A percentile compares a stretch with the other conserved stretches of the same genome.
phyloP scores from a whole-genome alignment of 2,888 invertebrate genomes.

The Drosophila imparisetae region DNA sequence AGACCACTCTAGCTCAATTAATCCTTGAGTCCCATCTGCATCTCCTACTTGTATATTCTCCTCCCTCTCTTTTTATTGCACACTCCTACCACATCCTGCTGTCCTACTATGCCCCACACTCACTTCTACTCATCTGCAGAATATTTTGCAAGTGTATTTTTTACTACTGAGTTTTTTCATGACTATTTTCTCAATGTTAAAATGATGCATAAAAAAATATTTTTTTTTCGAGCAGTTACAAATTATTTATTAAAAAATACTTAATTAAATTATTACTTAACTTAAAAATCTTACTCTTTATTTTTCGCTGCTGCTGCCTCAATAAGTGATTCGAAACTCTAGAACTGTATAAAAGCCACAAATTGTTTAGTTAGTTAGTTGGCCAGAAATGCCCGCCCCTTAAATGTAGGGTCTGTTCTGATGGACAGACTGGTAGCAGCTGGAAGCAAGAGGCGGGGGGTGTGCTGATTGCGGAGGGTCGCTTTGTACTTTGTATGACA shows the following conservation, averaged over 20 bases:
- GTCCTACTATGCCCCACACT: not conserved
- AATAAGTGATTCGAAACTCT: not conserved
- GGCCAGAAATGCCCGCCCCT: not conserved
- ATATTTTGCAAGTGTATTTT: not conserved
- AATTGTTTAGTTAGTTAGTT: not conserved
- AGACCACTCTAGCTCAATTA: not conserved
- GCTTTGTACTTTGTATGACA: constrained; percentile 42
- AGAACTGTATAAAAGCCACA: not conserved
- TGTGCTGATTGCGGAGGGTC: constrained; percentile 14
- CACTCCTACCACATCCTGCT: not conserved
- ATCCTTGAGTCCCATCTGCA: not conserved
- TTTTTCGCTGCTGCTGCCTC: not conserved
- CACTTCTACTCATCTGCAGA: not conserved
- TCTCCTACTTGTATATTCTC: not conserved
- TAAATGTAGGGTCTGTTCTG: constrained; percentile 9
- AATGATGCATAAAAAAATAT: not conserved
- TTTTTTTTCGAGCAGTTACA: not conserved
- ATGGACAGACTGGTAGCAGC: constrained; percentile 21
- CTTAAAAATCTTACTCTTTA: fast-evolving
- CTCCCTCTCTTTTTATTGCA: not conserved
- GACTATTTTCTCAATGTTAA: not conserved
- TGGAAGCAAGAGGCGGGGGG: not conserved
- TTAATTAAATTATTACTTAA: not conserved
- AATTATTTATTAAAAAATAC: not conserved
- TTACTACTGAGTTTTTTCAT: not conserved